phyloP scores from a whole-genome alignment of 1,140 invertebrate species.

The Macrosteles quadrilineatus region DNA sequence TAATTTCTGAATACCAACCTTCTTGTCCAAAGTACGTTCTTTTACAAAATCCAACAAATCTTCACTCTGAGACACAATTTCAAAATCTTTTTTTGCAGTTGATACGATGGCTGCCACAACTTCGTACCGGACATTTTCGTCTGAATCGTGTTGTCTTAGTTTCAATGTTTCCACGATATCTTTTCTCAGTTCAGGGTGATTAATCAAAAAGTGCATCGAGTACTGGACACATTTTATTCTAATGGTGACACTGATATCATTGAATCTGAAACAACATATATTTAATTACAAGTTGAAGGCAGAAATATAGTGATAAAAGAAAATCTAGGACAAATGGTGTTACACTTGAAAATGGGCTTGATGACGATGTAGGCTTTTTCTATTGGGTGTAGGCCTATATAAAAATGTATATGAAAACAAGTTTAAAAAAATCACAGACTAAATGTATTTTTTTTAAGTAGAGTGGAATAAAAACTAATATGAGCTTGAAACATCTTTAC shows the following conservation, averaged over 20 bases:
- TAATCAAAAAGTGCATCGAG: constrained; percentile 95
- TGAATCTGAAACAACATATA: constrained; percentile 67
- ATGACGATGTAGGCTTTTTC: too few relatives aligned
- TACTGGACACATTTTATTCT: constrained; percentile 96
- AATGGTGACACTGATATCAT: constrained; percentile 91
- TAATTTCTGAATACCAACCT: constrained; percentile 63
- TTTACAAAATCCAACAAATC: constrained; percentile 94
- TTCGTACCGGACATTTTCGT: constrained; percentile 92
- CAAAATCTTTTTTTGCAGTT: constrained; percentile 89
- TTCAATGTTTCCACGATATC: constrained; percentile 90
- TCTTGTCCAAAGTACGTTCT: constrained; percentile 94
- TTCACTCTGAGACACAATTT: constrained; percentile 86
- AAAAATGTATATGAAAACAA: too few relatives aligned
- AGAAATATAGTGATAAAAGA: constrained; percentile 4
- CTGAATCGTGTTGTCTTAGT: constrained; percentile 89
- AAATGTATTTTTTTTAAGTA: too few relatives aligned
- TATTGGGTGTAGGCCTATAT: too few relatives aligned
- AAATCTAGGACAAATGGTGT: too few relatives aligned
- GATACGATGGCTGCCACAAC: constrained; percentile 95
- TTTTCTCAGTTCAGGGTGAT: constrained; percentile 87
- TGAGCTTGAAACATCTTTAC: too few relatives aligned
- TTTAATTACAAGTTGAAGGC: background rate
- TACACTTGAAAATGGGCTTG: too few relatives aligned
- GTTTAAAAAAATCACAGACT: too few relatives aligned
- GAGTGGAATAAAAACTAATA: too few relatives aligned